A percentile compares a stretch with the other conserved stretches of the same genome.
These are phyloP conservation scores for Neodontobutis hainanensis DNA, from an alignment of 2,113 vertebrate genomes.

Conservation along the genomic window DNA sequence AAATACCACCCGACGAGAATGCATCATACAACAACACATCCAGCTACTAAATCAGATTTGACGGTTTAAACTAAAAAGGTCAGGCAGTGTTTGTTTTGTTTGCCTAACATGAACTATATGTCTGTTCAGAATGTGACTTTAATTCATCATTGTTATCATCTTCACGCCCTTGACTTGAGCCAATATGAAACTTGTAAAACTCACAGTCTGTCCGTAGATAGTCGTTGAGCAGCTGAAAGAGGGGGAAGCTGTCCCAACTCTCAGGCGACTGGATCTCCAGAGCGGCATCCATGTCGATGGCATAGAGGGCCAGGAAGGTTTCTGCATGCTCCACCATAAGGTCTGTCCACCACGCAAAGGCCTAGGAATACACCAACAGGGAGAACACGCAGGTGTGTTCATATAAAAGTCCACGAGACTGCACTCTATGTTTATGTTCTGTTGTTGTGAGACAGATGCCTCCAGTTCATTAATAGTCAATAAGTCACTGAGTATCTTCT, in stretches of 20 bases:
- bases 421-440: background rate
- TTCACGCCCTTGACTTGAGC: background rate
- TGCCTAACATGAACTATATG: too few species aligned
- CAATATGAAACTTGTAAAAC: conserved; percentile 55
- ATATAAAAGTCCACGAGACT: background rate
- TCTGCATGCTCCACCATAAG: conserved; percentile 98
- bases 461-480: background rate
- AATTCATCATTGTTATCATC: background rate
- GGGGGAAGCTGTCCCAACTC: conserved; percentile 98
- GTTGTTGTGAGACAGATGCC: background rate
- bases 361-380: conserved; percentile 80
- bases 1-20: too few species aligned
- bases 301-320: conserved; percentile 96
- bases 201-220: conserved; percentile 95
- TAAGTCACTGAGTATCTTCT: background rate
- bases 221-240: conserved; percentile 98
- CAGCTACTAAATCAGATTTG: too few species aligned
- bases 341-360: conserved; percentile 99
- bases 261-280: conserved; percentile 97
- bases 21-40: too few species aligned
- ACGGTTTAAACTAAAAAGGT: too few species aligned
- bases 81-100: too few species aligned
- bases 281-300: conserved; percentile 96
- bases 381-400: conserved; percentile 40
- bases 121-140: too few species aligned